Evolutionary conservation across 2,888 invertebrate genomes (phyloP), one percentile per base, ranked within the genome.

Genomic region (Anodontia alba): DNA sequence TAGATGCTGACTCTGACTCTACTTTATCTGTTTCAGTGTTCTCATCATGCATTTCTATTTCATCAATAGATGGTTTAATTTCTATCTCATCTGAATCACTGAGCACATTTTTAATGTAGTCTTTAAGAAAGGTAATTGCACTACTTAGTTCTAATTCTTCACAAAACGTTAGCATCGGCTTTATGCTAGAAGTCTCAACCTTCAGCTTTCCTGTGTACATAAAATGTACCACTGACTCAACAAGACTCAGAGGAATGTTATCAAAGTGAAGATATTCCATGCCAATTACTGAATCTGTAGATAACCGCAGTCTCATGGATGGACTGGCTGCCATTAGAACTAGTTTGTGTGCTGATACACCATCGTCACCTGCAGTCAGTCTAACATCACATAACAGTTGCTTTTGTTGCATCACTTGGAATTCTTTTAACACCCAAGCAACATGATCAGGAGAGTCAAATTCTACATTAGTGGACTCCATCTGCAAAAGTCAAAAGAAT

Each of bases 321-420:
- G 86, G 80, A 70, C 86, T 86, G 17, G 86, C 76, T 29, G 81
- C 81, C 51, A 74, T 71, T 5, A 86, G 80, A 29, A 86, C 73
- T 29, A 83, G 0, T 20, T 73, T 74, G 49, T 86, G 86, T 10
- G 75, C 81, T 33, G 75, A 51, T 23, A 86, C 66, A 15, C 70
- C 43, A 12, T 72, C 71, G 1, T 49, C 67, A 17, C 73, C 42
- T 20, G 81, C 38, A 17, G 67, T 51, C 5, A 86, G 36, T 29
- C 43, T 49, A 17, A 80, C 80, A 76, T 86, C 86, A 80, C 86
- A 86, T n/a, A 81, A 31, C 1, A 36, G 62, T 26, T 73, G 69
- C 23, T 80, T 66, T 17, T 70, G n/a, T 29, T 78, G 73, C 36
- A 86, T 31, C 3, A 29, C 62, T 33, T 33, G 62, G 8, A 62